A percentile compares a stretch with the other conserved stretches of the same genome.
Conservation (phyloP, 2,797 vertebrate species). For the Myotis planiceps region DNA sequence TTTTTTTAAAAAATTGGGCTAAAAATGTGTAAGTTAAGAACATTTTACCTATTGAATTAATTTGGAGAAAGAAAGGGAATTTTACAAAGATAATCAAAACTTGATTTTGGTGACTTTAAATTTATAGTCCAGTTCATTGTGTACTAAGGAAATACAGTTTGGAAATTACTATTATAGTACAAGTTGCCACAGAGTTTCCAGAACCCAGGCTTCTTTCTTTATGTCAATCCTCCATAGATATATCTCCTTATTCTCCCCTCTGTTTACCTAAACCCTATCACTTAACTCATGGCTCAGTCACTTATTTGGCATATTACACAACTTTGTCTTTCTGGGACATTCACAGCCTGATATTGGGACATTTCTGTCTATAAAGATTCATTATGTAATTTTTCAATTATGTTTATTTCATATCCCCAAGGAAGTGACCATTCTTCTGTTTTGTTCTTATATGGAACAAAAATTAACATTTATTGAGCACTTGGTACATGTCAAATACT, state of each 20-base stretch:
- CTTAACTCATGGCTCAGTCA: neutral
- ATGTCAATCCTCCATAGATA: neutral
- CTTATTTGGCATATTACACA: neutral
- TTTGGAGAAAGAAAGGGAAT: neutral
- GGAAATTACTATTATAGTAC: neutral
- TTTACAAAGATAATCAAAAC: neutral
- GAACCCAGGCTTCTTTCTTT: neutral
- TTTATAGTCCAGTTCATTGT: neutral
- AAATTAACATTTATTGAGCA: neutral
- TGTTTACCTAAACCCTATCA: neutral
- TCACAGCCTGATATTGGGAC: neutral
- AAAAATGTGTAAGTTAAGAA: neutral
- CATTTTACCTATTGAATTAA: neutral
- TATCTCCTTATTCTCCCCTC: neutral
- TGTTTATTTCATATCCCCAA: neutral
- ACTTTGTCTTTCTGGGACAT: neutral
- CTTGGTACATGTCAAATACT: neutral
- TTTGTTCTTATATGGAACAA: neutral
- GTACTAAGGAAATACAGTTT: neutral
- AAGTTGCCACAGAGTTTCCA: neutral
- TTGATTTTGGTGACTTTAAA: neutral
- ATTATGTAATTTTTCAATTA: neutral
- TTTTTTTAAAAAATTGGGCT: neutral
- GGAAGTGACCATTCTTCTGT: neutral
- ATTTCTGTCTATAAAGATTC: neutral